A percentile compares a stretch with the other conserved stretches of the same genome.
These are phyloP conservation scores for Sclerurus mexicanus DNA, from an alignment of 2,113 vertebrate genomes.

Conservation along the genomic window DNA sequence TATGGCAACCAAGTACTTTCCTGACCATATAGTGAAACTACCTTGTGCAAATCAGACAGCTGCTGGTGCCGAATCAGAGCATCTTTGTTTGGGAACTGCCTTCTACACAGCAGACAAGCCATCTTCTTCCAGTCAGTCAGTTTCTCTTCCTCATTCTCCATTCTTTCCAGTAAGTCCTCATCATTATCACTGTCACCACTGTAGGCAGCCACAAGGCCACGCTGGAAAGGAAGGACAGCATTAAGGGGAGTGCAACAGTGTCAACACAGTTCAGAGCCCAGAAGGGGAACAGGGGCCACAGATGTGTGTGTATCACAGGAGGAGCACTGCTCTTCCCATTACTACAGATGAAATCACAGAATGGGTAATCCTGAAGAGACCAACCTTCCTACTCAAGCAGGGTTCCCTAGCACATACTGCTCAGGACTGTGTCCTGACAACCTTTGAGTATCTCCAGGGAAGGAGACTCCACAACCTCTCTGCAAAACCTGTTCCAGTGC, in stretches of 20 bases:
- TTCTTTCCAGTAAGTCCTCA: slow-evolving; percentile 82
- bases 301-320: not conserved
- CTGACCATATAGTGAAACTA: not conserved
- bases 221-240: slow-evolving; percentile 55
- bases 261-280: not conserved
- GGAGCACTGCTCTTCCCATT: not conserved
- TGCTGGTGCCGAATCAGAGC: slow-evolving; percentile 92
- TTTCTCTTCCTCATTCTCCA: slow-evolving; percentile 85
- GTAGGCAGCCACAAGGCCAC: slow-evolving; percentile 94
- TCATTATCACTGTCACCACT: slow-evolving; percentile 97
- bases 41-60: slow-evolving; percentile 97
- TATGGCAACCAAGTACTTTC: not conserved
- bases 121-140: slow-evolving; percentile 96
- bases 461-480: not conserved
- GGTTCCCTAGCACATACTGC: not conserved
- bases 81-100: slow-evolving; percentile 96
- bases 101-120: slow-evolving; percentile 92
- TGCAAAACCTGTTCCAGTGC: not conserved
- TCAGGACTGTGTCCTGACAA: not conserved
- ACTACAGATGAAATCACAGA: not conserved
- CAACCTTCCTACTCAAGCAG: not conserved
- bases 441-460: not conserved
- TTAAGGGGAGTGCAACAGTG: not conserved
- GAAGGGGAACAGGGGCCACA: not conserved
- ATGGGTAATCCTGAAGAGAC: not conserved